A percentile compares a stretch with the other conserved stretches of the same genome.
Conservation (phyloP, 1,140 invertebrate genomes). For the Dufourea novaeangliae region DNA sequence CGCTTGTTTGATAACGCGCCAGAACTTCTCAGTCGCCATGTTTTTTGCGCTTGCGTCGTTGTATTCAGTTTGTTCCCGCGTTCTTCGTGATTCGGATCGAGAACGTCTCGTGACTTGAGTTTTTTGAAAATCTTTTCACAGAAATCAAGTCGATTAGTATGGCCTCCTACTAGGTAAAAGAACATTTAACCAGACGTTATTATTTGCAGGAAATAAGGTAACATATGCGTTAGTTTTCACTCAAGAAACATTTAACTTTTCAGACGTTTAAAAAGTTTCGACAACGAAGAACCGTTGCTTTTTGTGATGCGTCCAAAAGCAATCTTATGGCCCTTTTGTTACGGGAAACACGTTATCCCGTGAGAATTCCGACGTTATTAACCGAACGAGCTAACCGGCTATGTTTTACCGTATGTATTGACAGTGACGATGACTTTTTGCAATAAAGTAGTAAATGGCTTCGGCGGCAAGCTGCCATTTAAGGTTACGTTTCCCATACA, state of each 20-base stretch:
- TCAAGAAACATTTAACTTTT: not conserved
- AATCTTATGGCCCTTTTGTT: not conserved
- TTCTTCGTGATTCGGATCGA: not conserved
- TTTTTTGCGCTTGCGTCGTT: constrained; percentile 7
- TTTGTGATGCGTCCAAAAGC: not conserved
- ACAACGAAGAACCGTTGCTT: not conserved
- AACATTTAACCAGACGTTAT: too few relatives aligned
- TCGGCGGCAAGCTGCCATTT: constrained; percentile 66
- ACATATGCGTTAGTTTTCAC: not conserved
- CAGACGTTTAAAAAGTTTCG: not conserved
- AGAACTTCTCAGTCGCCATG: constrained; percentile 2
- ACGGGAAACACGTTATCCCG: not conserved
- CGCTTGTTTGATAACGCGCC: constrained; percentile 29
- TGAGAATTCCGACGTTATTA: constrained; percentile 9
- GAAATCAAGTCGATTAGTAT: not conserved
- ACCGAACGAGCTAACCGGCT: not conserved
- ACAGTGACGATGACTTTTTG: constrained; percentile 41
- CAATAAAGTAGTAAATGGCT: constrained; percentile 41
- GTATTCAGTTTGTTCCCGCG: not conserved
- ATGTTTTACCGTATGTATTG: constrained; percentile 26
- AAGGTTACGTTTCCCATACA: constrained; percentile 61
- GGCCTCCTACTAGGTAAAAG: too few relatives aligned
- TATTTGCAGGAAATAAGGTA: too few relatives aligned
- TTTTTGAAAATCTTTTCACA: not conserved
- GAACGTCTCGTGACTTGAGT: not conserved